Evolutionary conservation across 2,797 vertebrate species (phyloP).

Genomic region (Artibeus jamaicensis): DNA sequence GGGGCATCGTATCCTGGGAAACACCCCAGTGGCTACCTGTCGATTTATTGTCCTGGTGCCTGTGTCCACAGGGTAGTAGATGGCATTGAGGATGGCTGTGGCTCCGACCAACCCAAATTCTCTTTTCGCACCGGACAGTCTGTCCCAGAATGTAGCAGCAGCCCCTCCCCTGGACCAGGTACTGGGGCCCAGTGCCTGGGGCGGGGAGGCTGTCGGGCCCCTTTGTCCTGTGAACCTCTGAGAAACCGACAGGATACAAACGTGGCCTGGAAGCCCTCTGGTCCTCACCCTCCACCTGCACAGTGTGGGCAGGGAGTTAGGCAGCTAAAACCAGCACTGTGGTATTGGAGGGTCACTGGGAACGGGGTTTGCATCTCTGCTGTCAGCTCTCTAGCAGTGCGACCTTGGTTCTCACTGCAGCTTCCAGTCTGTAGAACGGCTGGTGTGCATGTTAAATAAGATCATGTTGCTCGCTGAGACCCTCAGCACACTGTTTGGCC

Average conservation of each 20-base stretch:
- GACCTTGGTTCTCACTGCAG: neutral
- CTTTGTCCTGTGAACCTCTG: neutral
- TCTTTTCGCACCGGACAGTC: slow-evolving; percentile 75
- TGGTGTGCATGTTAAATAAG: neutral
- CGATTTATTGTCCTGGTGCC: neutral
- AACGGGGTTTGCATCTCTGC: neutral
- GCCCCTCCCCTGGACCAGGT: slow-evolving; percentile 79
- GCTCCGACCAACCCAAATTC: slow-evolving; percentile 77
- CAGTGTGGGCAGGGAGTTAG: no score
- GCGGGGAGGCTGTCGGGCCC: neutral
- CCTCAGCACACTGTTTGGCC: neutral
- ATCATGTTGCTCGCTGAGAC: neutral
- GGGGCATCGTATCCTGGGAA: neutral
- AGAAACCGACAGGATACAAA: neutral
- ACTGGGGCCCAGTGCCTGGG: neutral
- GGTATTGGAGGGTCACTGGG: neutral
- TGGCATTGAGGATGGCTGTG: slow-evolving; percentile 80
- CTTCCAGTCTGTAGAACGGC: neutral
- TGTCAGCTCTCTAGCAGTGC: neutral
- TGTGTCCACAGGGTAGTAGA: slow-evolving; percentile 78
- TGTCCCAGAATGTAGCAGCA: slow-evolving; percentile 75
- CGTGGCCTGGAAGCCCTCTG: neutral
- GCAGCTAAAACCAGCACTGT: neutral
- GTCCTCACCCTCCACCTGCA: neutral
- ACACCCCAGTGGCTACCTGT: neutral